Base-by-base conservation (phyloP, 1,140 invertebrate species). In the Aphelenchoides besseyi region DNA sequence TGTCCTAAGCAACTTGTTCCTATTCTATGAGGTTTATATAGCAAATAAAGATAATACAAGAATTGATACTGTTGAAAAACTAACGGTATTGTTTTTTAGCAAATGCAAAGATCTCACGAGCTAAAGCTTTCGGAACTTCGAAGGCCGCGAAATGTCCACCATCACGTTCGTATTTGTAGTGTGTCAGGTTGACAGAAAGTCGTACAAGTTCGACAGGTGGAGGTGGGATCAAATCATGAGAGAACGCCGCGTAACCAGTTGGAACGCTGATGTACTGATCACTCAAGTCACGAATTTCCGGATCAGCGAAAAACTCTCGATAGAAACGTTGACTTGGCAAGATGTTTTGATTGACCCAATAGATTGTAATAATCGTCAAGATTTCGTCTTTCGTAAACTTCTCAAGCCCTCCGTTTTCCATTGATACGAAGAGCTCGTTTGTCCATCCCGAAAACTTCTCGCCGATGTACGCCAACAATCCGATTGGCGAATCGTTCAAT, bases 391-490 rank as follows among this genome's bases (percentile, higher is more conserved):
- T 48, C 12, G 41, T 48, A 23, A 48, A 72, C 72, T 68, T 29
- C 37, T 88, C 86, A 0, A 94, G 79, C 0, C 91, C 92, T 23
- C 92, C 92, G 83, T 94, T 91, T 0, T 85, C 77, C 23, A 88
- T 82, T 0, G 86, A 33, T 2, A 70, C 35, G 54, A 71, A 68
- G 1, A 69, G 26, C 0, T 41, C 26, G 82, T 92, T 89, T 0
- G 90, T 92, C 88, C 89, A 91, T 0, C 89, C 87, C 9, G 89
- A 90, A 80, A 93, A 92, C 85, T 94, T 94, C 83, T 94, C 92
- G 1, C 92, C 79, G 9, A 92, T 89, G 75, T 93, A 94, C 0
- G 89, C 90, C 2, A 92, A 91, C 29, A 93, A 81, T 0, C 90
- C 91, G 0, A 88, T 87, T 0, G 92, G 92, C 37, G 84, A 85